Evolutionary conservation across 2,797 vertebrate species (phyloP).

Genomic region (Mus spretus): DNA sequence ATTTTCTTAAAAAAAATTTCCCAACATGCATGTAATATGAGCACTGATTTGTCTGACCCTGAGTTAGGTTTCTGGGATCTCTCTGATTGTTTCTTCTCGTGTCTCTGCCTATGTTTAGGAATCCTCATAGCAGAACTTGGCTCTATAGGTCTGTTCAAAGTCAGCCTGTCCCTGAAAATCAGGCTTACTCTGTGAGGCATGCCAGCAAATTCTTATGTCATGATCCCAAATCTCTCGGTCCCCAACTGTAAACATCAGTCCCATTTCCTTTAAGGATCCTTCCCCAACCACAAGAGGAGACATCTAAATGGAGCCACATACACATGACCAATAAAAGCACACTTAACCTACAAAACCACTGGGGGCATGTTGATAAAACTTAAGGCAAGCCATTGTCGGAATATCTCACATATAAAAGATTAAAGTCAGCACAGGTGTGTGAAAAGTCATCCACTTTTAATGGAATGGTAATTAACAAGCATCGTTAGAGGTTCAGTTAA

Average conservation of each 20-base stretch:
- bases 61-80: neutral
- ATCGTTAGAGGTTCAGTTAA: conserved; percentile 17
- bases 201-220: conserved; percentile 5
- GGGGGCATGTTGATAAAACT: neutral
- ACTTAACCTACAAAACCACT: neutral
- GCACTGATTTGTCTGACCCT: neutral
- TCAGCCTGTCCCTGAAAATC: neutral
- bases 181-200: neutral
- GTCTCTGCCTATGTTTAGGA: conserved; percentile 45
- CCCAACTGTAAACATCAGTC: neutral
- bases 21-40: neutral
- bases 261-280: conserved; percentile 26
- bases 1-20: neutral
- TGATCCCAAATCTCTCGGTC: neutral
- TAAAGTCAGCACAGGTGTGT: neutral
- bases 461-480: neutral
- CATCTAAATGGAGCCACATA: neutral
- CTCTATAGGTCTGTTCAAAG: conserved; percentile 47
- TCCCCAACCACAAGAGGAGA: neutral
- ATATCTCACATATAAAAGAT: neutral
- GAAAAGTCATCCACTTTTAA: neutral
- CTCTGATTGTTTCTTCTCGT: conserved; percentile 31
- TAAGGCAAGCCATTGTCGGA: neutral
- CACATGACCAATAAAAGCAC: neutral
- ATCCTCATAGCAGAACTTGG: conserved; percentile 5